Evolutionary conservation across 2,888 invertebrate genomes (phyloP), one percentile per base, ranked within the genome.

Genomic region (Idaea biselata): DNA sequence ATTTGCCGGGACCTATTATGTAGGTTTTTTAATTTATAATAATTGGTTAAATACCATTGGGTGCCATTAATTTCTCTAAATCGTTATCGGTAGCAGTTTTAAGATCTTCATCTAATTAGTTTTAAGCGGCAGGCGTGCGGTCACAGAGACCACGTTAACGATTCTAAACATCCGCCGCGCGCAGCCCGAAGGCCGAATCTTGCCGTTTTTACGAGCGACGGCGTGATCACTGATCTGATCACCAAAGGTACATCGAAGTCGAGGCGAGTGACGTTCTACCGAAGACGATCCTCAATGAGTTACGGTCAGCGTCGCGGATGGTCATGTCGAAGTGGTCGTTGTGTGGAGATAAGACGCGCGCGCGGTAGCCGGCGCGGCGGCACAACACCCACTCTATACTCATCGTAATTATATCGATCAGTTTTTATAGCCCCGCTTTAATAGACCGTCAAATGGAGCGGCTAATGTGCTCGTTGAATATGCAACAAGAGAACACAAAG

Each of bases 131-230:
- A 11, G 32, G 32, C 32, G 32, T 73, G 76, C 73, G 75, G 74
- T 73, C 75, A 73, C 73, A 73, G 74, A 70, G 83, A 83, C 81
- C 82, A 79, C 77, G 76, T 74, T 82, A 81, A 82, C 79, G 80
- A 78, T 62, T 74, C 70, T 70, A 65, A 71, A 76, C 71, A 74
- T 62, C 66, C 58, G 61, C 65, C 33, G 79, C 75, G 1, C 32
- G 32, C 32, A 44, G 44, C 6, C 32, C 8, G 14, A 8, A 14
- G 44, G 69, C 67, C 70, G 74, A 70, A 71, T 68, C 68, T 66
- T 68, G 73, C 73, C 76, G 74, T 76, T 77, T 79, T 79, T 75
- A 79, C 74, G 77, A 79, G 70, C 67, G 44, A 32, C n/a, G n/a
- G n/a, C n/a, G n/a, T n/a, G n/a, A n/a, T n/a, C n/a, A n/a, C n/a